Percentiles rank a stretch among this genome's conserved stretches.
phyloP scores from a whole-genome alignment of 2,113 vertebrate genomes.

The Corynorhinus townsendii region DNA sequence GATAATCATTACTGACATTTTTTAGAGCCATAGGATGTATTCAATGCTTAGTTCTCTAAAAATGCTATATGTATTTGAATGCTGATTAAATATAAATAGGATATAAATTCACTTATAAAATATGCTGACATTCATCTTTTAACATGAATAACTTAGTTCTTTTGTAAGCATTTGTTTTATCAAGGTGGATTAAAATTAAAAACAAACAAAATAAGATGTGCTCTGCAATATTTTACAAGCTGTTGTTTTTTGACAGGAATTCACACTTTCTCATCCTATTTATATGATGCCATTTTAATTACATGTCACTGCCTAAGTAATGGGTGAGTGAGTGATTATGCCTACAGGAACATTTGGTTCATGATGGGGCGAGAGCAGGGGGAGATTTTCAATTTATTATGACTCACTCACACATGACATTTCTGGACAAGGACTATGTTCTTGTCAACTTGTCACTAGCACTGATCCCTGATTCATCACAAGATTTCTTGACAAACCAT shows the following conservation, averaged over 20 bases:
- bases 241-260: slow-evolving; percentile 61
- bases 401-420: slow-evolving; percentile 64
- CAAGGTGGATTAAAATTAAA: slow-evolving; percentile 40
- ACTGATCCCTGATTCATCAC: slow-evolving; percentile 71
- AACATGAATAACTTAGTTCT: background rate
- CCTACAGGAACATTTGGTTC: slow-evolving; percentile 66
- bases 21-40: background rate
- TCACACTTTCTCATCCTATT: slow-evolving; percentile 69
- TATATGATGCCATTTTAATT: slow-evolving; percentile 79
- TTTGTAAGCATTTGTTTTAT: slow-evolving; percentile 43
- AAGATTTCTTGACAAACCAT: slow-evolving; percentile 52
- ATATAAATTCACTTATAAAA: background rate
- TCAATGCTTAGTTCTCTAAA: background rate
- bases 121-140: background rate
- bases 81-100: background rate
- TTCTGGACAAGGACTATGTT: slow-evolving; percentile 66
- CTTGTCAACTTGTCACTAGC: slow-evolving; percentile 59
- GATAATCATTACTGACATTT: background rate
- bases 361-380: slow-evolving; percentile 49
- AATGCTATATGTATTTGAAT: background rate
- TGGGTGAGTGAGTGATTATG: slow-evolving; percentile 64
- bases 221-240: slow-evolving; percentile 62
- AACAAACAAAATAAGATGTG: slow-evolving; percentile 43
- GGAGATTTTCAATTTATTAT: slow-evolving; percentile 73
- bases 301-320: slow-evolving; percentile 73